A percentile compares a stretch with the other conserved stretches of the same genome.
Evolutionary conservation across 2,113 vertebrate genomes (phyloP).

Genomic region (Clarias batrachus): DNA sequence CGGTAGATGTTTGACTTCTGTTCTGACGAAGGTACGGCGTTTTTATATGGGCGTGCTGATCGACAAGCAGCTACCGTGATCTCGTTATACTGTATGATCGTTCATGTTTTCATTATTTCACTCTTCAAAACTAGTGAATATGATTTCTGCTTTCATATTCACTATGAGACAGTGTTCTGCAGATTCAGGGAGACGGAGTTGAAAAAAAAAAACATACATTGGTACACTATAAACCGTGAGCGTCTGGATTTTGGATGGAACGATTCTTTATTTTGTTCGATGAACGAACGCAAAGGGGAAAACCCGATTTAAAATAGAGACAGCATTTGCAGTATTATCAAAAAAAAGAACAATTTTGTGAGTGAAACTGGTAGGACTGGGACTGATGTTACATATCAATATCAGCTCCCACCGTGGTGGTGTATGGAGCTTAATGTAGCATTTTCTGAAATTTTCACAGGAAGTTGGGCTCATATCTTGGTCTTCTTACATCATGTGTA

Average conservation of each 20-base stretch:
- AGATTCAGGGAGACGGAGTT: neutral
- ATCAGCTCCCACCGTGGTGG: conserved; percentile 34
- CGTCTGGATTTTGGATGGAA: conserved; percentile 53
- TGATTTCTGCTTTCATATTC: neutral
- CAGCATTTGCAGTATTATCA: neutral
- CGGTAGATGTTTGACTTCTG: conserved; percentile 3
- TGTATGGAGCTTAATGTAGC: conserved; percentile 33
- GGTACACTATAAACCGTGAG: neutral
- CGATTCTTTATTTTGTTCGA: conserved; percentile 60
- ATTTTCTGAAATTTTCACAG: conserved; percentile 37
- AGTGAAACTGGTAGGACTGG: neutral
- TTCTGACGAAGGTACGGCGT: neutral
- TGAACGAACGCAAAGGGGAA: neutral
- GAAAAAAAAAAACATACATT: neutral
- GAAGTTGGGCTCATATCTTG: conserved; percentile 48
- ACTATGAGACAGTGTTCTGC: neutral
- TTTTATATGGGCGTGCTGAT: neutral
- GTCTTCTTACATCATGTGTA: conserved; percentile 44
- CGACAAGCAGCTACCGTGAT: neutral
- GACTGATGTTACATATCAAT: conserved; percentile 6
- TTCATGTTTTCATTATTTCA: neutral
- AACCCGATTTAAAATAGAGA: neutral
- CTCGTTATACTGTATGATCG: neutral
- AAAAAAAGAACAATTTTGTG: neutral
- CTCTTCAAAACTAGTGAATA: neutral